Evolutionary conservation across 2,888 invertebrate genomes (phyloP), one percentile per base, ranked within the genome.

Genomic region (Caenorhabditis becei): DNA sequence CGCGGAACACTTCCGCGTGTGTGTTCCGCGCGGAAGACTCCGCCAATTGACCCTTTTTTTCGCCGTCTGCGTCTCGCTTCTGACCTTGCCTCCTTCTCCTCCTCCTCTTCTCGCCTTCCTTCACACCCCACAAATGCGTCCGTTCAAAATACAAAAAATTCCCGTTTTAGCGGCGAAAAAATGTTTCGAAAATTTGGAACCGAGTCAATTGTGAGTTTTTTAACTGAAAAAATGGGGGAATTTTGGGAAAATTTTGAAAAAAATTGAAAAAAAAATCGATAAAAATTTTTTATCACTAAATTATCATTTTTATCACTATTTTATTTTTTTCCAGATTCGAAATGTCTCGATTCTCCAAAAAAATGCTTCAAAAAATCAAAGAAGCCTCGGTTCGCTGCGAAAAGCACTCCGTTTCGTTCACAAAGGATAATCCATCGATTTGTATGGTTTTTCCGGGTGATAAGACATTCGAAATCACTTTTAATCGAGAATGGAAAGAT

Each of bases 321-420:
- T n/a, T n/a, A n/a, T n/a, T 14, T 41, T 14, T 26, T 49, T 63
- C 20, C 24, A 63, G 63, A 23, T 63, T 63, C 14, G 51, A 51
- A 20, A 28, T 63, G 23, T 49, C 63, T 7, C 16, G 44, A 14
- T 23, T 63, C n/a, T 51, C 49, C 8, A 32, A 4, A 20, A 28
- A 26, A 51, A 28, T 51, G 28, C 20, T 44, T 4, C 1, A 3
- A 35, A 63, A 63, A 35, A 63, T 63, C 2, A 51, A 32, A 32
- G 47, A 63, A 28, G 44, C 63, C 11, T 49, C 49, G 23, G 35
- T 63, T 14, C 49, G 51, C 32, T 63, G 51, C 20, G 51, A 35
- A 3, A 28, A 35, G 7, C 63, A 63, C n/a, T 35, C 20, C 4
- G 63, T 63, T 18, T 49, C 63, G 16, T 63, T 63, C 26, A 51